Evolutionary conservation across 2,888 invertebrate species (phyloP), one percentile per base, ranked within the genome.

Genomic region (Aphrophora alni): DNA sequence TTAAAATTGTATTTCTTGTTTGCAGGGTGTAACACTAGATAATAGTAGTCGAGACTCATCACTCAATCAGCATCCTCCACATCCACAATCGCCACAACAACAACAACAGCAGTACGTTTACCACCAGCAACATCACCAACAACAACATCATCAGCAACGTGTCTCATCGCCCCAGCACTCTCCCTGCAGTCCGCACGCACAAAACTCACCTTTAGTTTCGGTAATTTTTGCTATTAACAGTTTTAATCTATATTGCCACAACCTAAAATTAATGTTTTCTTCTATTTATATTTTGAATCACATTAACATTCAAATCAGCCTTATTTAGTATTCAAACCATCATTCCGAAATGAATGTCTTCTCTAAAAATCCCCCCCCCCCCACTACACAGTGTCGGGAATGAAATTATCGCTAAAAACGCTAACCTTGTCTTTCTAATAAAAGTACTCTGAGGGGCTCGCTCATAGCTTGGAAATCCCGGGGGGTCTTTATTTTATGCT

Each of bases 21-120:
- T 78, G 84, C 89, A 91, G 91, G 90, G 90, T 85, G 88, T 91
- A 85, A 88, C 89, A 84, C 85, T 93, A 88, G 93, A 94, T 86
- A 93, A 93, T 87, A 91, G 89, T 86, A 91, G 92, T 90, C 91
- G 92, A 87, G 90, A 82, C 79, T 82, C 28, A 28, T 71, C 71
- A 26, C 10, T 24, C 12, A 24, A 82, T 44, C 82, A 83, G 70
- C 83, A 81, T 80, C 69, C n/a, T 85, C 91, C 89, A 85, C 87
- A 89, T 83, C 91, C 89, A 72, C 82, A 80, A 26, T 83, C 82
- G 26, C 78, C 81, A 33, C 83, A 74, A n/a, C 90, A 88, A 89
- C 90, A 38, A n/a, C 80, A 80, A 33, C 82, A 86, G 85, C 85
- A 87, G 89, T 90, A 87, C 89, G 90, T 82, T 89, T 90, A 70